Evolutionary conservation across 2,797 vertebrate species (phyloP).

Genomic region (Amniataba percoides): DNA sequence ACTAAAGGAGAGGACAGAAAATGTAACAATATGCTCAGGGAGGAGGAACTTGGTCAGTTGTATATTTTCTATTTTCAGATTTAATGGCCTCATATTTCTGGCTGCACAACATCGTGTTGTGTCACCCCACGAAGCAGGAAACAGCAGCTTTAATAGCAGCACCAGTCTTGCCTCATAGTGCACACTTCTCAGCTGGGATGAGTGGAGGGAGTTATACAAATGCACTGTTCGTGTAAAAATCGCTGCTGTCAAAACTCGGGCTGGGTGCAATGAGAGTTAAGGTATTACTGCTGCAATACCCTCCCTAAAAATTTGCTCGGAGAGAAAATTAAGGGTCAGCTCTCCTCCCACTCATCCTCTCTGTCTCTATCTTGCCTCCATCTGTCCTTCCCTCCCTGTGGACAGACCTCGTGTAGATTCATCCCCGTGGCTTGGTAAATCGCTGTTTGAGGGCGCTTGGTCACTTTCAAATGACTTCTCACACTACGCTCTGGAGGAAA

Average conservation of each 20-base stretch:
- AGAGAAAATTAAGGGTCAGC: slow-evolving; percentile 42
- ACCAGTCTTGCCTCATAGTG: not conserved
- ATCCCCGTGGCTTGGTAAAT: slow-evolving; percentile 64
- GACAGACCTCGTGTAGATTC: slow-evolving; percentile 43
- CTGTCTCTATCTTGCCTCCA: slow-evolving; percentile 33
- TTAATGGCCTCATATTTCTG: slow-evolving; percentile 16
- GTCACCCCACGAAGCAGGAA: not conserved
- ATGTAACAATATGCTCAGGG: not conserved
- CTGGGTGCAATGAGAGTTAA: slow-evolving; percentile 7
- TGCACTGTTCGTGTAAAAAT: slow-evolving; percentile 15
- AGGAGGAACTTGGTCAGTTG: not conserved
- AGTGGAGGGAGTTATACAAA: not conserved
- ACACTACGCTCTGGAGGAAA: slow-evolving; percentile 18
- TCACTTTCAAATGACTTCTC: slow-evolving; percentile 72
- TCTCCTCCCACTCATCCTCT: slow-evolving; percentile 43
- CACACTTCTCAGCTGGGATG: not conserved
- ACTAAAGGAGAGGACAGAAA: not conserved
- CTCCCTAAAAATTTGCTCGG: slow-evolving; percentile 35
- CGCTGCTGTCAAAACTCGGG: slow-evolving; percentile 4
- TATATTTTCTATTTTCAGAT: slow-evolving; percentile 1
- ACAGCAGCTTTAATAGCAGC: slow-evolving; percentile 6
- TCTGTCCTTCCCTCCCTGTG: slow-evolving; percentile 58
- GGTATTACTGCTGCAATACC: slow-evolving; percentile 22
- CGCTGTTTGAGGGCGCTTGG: slow-evolving; percentile 37
- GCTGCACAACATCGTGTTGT: not conserved